Evolutionary conservation across 2,113 vertebrate species (phyloP).

Genomic region (Festucalex cinctus): DNA sequence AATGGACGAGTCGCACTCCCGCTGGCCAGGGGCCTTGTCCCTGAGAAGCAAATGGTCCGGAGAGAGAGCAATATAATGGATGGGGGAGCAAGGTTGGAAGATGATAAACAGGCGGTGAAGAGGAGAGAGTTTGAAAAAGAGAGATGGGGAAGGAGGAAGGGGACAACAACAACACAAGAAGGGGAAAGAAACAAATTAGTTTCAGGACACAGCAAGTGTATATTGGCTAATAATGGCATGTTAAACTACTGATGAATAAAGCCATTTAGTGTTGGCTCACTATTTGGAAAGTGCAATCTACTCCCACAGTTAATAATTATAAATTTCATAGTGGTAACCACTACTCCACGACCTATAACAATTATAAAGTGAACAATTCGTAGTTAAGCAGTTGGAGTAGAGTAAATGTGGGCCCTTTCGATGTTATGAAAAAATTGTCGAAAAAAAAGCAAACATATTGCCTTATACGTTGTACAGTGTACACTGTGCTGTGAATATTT

Average conservation of each 20-base stretch:
- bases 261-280: not conserved
- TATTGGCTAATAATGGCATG: not conserved
- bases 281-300: not conserved
- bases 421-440: too few species aligned
- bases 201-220: not conserved
- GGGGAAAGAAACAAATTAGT: slow-evolving; percentile 9
- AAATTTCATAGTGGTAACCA: too few species aligned
- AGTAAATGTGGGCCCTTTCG: too few species aligned
- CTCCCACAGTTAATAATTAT: not conserved
- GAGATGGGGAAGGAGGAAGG: not conserved
- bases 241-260: not conserved
- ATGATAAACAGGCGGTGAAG: slow-evolving; percentile 1
- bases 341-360: too few species aligned
- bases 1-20: slow-evolving; percentile 94
- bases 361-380: too few species aligned
- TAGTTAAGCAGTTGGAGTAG: too few species aligned
- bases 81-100: slow-evolving; percentile 6
- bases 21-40: slow-evolving; percentile 96
- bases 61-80: slow-evolving; percentile 24
- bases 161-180: slow-evolving; percentile 1
- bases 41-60: slow-evolving; percentile 61
- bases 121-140: not conserved
- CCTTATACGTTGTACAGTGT: too few species aligned
- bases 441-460: too few species aligned
- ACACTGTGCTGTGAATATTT: too few species aligned